Evolutionary conservation across 2,113 vertebrate genomes (phyloP), one percentile per base, ranked within the genome.

Genomic region (Hemiscyllium ocellatum): DNA sequence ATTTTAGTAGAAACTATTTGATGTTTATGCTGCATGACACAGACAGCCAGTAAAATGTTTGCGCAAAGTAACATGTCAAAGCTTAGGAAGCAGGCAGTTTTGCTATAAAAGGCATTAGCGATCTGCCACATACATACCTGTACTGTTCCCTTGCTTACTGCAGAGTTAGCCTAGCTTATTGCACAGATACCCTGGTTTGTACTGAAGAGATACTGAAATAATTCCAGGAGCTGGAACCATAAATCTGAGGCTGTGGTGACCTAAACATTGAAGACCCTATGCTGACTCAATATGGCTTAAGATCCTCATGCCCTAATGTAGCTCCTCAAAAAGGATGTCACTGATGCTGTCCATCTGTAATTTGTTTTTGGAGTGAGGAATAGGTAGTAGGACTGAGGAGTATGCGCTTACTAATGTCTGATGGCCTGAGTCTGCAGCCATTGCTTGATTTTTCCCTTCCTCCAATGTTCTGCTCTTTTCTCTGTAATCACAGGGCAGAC

Each of bases 1-100:
- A 37, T 13, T 94, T 96, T 96, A 96, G 83, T 96, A 96, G 94
- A 87, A 94, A 96, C 26, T 8, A 96, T 72, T 95, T 47, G 26
- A 76, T 70, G 69, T 72, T 95, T 52, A 95, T 29, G 33, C 69
- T 47, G 42, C 69, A 15, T 19, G 17, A 17, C 42, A 26, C 94
- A 52, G 61, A 93, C 61, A 66, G 4, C 37, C 22, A 95, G 94
- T 26, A 72, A 95, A 50, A 50, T 0, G 4, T 26, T 47, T 19
- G 37, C 22, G 17, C 4, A 37, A 93, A 93, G 29, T 17, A 65
- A 66, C 61, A 90, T 90, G 26, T n/a, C 19, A n/a, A 66, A 93
- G 61, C 65, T 93, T 66, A 33, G 61, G 20, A 93, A 66, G n/a
- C 6, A 93, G 61, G 89, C 4, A 37, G 15, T 22, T 66, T 33